Conservation (phyloP, 2,888 invertebrate genomes). For the Amorpha juglandis region DNA sequence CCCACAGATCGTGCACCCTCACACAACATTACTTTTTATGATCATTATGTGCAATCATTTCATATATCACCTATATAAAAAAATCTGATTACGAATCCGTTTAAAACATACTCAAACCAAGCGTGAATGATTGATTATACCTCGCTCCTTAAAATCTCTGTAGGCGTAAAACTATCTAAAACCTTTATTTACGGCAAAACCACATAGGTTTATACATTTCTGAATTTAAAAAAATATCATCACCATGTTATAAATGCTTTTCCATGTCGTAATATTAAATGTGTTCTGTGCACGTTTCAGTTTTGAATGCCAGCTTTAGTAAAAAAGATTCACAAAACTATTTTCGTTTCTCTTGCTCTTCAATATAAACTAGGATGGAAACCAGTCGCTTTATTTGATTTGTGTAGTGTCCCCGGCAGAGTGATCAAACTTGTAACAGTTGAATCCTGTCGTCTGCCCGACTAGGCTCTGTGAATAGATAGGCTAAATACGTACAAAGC, state of each 20-base stretch:
- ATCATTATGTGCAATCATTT: slow-evolving; percentile 22
- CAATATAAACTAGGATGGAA: slow-evolving; percentile 31
- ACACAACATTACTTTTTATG: slow-evolving; percentile 23
- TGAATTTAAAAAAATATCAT: background rate
- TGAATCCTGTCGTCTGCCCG: slow-evolving; percentile 49
- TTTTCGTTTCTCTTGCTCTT: slow-evolving; percentile 34
- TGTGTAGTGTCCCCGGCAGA: slow-evolving; percentile 39
- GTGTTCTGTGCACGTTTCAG: background rate
- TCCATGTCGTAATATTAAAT: background rate
- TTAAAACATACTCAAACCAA: background rate
- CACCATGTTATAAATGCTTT: background rate
- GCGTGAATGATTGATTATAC: too few species aligned
- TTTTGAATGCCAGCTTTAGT: background rate
- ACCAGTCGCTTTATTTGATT: slow-evolving; percentile 49
- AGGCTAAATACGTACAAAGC: slow-evolving; percentile 66
- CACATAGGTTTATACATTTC: too few species aligned
- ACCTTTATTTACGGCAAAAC: too few species aligned
- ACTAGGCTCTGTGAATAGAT: slow-evolving; percentile 63
- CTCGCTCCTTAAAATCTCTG: too few species aligned
- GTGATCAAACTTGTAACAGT: slow-evolving; percentile 54
- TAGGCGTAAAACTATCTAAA: too few species aligned
- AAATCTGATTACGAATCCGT: background rate
- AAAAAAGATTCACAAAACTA: slow-evolving; percentile 31
- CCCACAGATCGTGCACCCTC: slow-evolving; percentile 41
- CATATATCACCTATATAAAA: background rate